These are phyloP conservation scores for Acrobasis suavella DNA, from an alignment of 2,888 invertebrate species.

Conservation along the genomic window DNA sequence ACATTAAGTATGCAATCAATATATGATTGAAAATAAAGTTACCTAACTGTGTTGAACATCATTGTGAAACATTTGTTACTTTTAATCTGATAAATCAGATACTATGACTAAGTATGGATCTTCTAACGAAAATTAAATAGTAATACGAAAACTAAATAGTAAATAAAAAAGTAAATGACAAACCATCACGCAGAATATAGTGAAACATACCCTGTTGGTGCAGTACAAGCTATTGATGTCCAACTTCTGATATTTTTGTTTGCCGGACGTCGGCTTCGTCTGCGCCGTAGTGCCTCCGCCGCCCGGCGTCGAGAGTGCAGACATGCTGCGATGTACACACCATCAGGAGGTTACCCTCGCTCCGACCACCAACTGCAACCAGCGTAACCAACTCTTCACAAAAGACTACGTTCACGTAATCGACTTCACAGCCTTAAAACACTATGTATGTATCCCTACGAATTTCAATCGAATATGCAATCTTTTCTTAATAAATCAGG, in stretches of 20 bases:
- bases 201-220: conserved; percentile 85
- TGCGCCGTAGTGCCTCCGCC: conserved; percentile 82
- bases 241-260: conserved; percentile 97
- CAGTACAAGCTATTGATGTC: conserved; percentile 99
- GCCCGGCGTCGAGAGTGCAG: conserved; percentile 95
- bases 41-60: too few species aligned
- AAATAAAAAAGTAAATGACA: too few species aligned
- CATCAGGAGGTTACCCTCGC: conserved; percentile 85
- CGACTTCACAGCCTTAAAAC: conserved; percentile 34
- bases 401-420: conserved; percentile 43
- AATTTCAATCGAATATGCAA: conserved; percentile 5
- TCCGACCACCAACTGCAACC: conserved; percentile 79
- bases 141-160: too few species aligned
- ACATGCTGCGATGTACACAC: conserved; percentile 98
- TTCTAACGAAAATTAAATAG: too few species aligned
- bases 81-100: too few species aligned
- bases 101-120: too few species aligned
- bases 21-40: too few species aligned
- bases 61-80: too few species aligned
- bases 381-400: conserved; percentile 49
- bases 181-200: background rate
- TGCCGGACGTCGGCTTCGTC: conserved; percentile 85
- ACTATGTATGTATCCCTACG: conserved; percentile 47
- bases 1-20: too few species aligned
- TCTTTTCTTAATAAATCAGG: conserved; percentile 8